Percentiles rank a stretch among this genome's conserved stretches.
Evolutionary conservation across 35 echinoderm and acorn worm genomes (phyloP).

Genomic region (Diadema setosum): DNA sequence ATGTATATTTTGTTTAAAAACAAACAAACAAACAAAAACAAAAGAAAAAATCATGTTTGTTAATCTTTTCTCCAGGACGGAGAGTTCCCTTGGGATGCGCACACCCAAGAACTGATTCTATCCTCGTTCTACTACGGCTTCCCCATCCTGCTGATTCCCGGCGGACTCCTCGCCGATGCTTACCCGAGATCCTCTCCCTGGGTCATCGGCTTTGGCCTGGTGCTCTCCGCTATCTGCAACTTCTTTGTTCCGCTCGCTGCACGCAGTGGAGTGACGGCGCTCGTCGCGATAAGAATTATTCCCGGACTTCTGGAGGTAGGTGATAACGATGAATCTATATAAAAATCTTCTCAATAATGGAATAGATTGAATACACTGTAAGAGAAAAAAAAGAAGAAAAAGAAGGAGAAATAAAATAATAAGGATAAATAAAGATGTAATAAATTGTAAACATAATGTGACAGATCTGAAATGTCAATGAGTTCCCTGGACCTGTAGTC

Average conservation of each 20-base stretch:
- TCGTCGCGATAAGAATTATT: constrained; percentile 60
- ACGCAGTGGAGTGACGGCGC: neutral
- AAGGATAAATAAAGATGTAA: too few species aligned
- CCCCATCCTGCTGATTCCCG: constrained; percentile 73
- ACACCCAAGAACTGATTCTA: constrained; percentile 77
- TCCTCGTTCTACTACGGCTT: constrained; percentile 93
- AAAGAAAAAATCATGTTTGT: too few species aligned
- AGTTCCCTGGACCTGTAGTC: too few species aligned
- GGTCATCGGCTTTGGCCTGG: constrained; percentile 61
- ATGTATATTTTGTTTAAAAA: too few species aligned
- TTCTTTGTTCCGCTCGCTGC: constrained; percentile 74
- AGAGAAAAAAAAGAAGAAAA: too few species aligned
- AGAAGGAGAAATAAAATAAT: too few species aligned
- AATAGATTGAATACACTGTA: too few species aligned
- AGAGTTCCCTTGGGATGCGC: constrained; percentile 74
- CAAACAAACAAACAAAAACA: too few species aligned
- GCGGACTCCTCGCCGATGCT: constrained; percentile 51
- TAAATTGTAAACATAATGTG: too few species aligned
- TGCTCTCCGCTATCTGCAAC: constrained; percentile 64
- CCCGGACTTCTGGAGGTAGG: constrained; percentile 88
- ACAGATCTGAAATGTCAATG: too few species aligned
- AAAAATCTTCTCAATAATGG: too few species aligned
- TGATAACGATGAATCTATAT: too few species aligned
- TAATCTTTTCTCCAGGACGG: constrained; percentile 9
- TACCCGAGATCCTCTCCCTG: constrained; percentile 39